Conservation (phyloP, 2,113 vertebrate genomes). For the Sciurus niger region DNA sequence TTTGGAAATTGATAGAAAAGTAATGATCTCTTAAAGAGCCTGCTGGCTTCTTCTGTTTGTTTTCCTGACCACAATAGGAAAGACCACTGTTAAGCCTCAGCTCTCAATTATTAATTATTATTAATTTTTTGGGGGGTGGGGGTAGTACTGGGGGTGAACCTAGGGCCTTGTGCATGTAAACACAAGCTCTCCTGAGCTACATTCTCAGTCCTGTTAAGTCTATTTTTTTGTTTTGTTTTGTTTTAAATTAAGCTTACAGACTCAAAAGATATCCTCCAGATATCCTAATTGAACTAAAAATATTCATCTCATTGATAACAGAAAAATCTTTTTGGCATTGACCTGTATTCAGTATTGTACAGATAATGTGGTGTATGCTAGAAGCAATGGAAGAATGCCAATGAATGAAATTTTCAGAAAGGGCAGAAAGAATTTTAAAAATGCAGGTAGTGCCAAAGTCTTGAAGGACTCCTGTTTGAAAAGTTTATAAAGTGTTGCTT, state of each 20-base stretch:
- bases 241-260: background rate
- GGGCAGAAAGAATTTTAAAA: background rate
- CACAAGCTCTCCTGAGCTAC: background rate
- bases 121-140: no score
- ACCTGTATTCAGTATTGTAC: background rate
- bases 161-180: background rate
- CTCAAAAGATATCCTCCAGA: background rate
- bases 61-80: background rate
- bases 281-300: background rate
- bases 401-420: background rate
- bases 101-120: background rate
- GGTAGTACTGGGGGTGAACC: background rate
- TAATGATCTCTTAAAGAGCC: background rate
- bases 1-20: background rate
- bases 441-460: background rate
- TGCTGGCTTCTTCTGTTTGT: background rate
- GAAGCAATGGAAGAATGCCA: background rate
- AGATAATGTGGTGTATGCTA: background rate
- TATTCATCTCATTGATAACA: background rate
- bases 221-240: background rate
- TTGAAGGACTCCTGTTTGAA: background rate
- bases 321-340: background rate
- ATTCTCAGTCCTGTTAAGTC: background rate
- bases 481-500: background rate
- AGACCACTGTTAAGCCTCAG: background rate